These are phyloP conservation scores for Lasioglossum pauxillum DNA, from an alignment of 2,888 invertebrate species.

Conservation along the genomic window DNA sequence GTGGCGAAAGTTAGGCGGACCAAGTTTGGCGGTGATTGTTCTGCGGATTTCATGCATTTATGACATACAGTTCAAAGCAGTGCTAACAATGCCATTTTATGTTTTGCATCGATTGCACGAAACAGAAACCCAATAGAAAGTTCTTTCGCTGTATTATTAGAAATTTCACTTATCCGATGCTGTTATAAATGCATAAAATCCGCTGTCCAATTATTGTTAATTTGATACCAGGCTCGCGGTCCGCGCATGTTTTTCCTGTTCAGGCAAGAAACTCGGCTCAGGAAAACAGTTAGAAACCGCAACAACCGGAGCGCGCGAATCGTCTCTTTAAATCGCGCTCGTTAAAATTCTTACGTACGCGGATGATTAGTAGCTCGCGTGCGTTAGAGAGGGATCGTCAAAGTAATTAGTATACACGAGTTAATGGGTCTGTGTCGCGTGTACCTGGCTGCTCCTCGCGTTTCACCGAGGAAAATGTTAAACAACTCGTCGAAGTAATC, in stretches of 20 bases:
- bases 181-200: not conserved
- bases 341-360: not conserved
- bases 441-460: constrained; percentile 31
- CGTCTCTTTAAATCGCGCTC: not conserved
- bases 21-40: too few relatives aligned
- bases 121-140: not conserved
- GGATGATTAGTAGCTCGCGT: not conserved
- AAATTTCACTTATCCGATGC: not conserved
- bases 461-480: constrained; percentile 75
- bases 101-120: not conserved
- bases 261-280: not conserved
- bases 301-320: not conserved
- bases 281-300: not conserved
- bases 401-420: constrained; percentile 10
- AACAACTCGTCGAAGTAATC: constrained; percentile 80
- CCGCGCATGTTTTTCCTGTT: not conserved
- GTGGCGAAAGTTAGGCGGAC: not conserved
- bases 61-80: too few relatives aligned
- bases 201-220: not conserved
- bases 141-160: not conserved
- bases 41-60: not conserved
- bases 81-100: not conserved
- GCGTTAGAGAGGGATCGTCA: not conserved
- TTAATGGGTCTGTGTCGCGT: not conserved
- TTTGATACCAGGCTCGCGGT: not conserved